Percentiles rank a stretch among this genome's conserved stretches.
phyloP scores from a whole-genome alignment of 2,888 invertebrate genomes.

The Amblyteles armatorius region DNA sequence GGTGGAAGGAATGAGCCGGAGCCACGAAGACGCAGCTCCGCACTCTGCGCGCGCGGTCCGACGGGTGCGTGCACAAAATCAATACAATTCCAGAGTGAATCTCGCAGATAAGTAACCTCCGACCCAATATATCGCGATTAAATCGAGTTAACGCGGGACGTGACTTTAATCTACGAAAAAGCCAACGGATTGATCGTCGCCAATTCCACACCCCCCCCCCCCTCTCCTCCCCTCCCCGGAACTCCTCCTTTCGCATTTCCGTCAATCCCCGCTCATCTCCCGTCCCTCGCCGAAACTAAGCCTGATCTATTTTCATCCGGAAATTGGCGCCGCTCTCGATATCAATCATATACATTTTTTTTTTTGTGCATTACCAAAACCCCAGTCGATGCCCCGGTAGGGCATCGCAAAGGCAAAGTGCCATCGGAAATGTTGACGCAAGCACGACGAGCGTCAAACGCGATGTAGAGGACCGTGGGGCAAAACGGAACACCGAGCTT shows the following conservation, averaged over 20 bases:
- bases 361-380: neutral
- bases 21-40: slow-evolving; percentile 34
- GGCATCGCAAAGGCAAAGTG: slow-evolving; percentile 18
- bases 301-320: slow-evolving; percentile 61
- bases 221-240: neutral
- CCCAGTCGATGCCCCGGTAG: neutral
- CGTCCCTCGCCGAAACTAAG: slow-evolving; percentile 12
- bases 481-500: neutral
- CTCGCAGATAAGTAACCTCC: slow-evolving; percentile 65
- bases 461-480: neutral
- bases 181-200: slow-evolving; percentile 58
- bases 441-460: slow-evolving; percentile 1
- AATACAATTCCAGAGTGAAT: slow-evolving; percentile 66
- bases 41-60: slow-evolving; percentile 37
- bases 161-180: slow-evolving; percentile 66
- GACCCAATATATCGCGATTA: slow-evolving; percentile 68
- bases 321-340: slow-evolving; percentile 55
- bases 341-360: slow-evolving; percentile 36
- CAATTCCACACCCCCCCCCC: neutral
- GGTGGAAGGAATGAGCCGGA: slow-evolving; percentile 40
- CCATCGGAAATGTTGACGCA: slow-evolving; percentile 19
- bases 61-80: slow-evolving; percentile 67
- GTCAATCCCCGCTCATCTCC: neutral
- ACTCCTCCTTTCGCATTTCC: slow-evolving; percentile 10
- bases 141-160: slow-evolving; percentile 65